Evolutionary conservation across 1,140 invertebrate genomes (phyloP), one percentile per base, ranked within the genome.

Genomic region (Mactra quadrangularis): DNA sequence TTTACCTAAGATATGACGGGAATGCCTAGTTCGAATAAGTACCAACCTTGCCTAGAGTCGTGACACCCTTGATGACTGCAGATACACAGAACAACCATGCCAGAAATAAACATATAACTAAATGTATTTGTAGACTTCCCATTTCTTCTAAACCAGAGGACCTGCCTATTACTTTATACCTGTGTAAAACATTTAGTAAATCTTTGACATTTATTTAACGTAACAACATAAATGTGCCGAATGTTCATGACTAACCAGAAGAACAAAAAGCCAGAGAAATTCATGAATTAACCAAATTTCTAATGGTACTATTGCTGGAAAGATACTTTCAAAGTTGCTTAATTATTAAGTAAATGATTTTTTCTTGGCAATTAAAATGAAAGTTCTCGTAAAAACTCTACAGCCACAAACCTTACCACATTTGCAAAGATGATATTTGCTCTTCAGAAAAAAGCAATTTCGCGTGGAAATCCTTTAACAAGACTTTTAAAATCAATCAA

Each of bases 11-110:
- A 41, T 41, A 41, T 15, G 15, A 15, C 38, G 6, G 15, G 38
- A 41, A 41, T 41, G 38, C 38, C 15, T 41, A 7, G 15, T 41
- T 6, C 6, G 6, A 41, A 41, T 6, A 41, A 41, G 6, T 7
- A 41, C 38, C 15, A 41, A 62, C 92, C 88, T 93, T 93, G 68
- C 93, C 93, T 1, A 92, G 89, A 45, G 92, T 92, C 84, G 92
- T 91, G 25, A 93, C 92, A 29, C 92, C 92, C 88, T 92, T 92
- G 47, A 88, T 87, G 27, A 93, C 70, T 62, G 91, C 93, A 1
- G 90, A 64, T 60, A 92, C 91, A 41, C 90, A 89, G 31, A 93
- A 90, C 1, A 90, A 35, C 92, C 92, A 93, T 11, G 92, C 87
- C 1, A 90, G 41, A 11, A 92, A 57, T 4, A 93, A 70, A 38